Base-by-base conservation (phyloP, 1,140 invertebrate species). In the Micrasema minimum region DNA sequence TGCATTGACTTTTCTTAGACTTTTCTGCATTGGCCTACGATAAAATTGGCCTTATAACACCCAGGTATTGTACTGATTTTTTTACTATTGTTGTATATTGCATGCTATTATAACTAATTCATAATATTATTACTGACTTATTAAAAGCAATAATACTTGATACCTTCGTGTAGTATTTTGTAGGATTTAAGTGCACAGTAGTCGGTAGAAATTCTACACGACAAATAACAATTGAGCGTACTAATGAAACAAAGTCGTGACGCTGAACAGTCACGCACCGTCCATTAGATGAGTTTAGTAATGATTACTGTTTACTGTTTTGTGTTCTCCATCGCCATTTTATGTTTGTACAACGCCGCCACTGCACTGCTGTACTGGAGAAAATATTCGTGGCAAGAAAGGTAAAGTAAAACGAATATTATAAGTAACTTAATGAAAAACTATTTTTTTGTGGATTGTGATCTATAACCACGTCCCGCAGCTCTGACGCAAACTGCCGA, bases 271-370 rank as follows among this genome's bases (percentile, higher is more conserved):
- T 59, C 55, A 38, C 55, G 55, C 55, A 59, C 20, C 55, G 55
- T 59, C 55, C 55, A 59, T 59, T 59, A 59, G 55, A 59, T 14
- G 14, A 41, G 26, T 31, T n/a, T n/a, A n/a, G n/a, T n/a, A n/a
- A n/a, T 31, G 23, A 35, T 37, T 55, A 59, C 31, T 59, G 55
- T 16, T 41, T 20, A 18, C 31, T 18, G 31, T 57, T 22, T 50
- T 18, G 9, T 50, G n/a, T 50, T 50, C 1, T 18, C 48, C 48
- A 1, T 22, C 18, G 18, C 48, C 11, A 20, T 51, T 22, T 22
- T 51, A 22, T 51, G 46, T 22, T 45, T 45, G 48, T 22, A 0
- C 48, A 23, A 9, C 11, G 11, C 41, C 41, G 11, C 11, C 41
- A 43, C 41, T 43, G 11, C 26, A 31, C 26, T 4, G 26, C 26